A percentile compares a stretch with the other conserved stretches of the same genome.
phyloP scores from a whole-genome alignment of 2,113 vertebrate genomes.

The Calypte anna region DNA sequence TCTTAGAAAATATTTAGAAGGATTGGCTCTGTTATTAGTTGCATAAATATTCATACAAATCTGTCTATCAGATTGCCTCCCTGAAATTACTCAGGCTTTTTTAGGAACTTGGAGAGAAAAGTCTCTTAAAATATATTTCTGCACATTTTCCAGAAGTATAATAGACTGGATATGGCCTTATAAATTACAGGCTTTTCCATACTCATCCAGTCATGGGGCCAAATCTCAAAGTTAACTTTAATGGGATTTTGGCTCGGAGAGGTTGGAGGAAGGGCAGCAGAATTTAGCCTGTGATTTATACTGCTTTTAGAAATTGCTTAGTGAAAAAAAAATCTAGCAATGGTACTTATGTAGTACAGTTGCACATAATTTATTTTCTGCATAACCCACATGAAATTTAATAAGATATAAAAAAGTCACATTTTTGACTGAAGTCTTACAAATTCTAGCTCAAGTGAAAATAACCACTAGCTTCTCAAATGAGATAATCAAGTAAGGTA shows the following conservation, averaged over 20 bases:
- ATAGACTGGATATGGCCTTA: slow-evolving; percentile 69
- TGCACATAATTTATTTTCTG: slow-evolving; percentile 72
- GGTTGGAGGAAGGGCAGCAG: slow-evolving; percentile 60
- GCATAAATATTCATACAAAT: slow-evolving; percentile 66
- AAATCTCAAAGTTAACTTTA: slow-evolving; percentile 69
- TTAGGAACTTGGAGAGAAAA: slow-evolving; percentile 61
- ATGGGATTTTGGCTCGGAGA: slow-evolving; percentile 66
- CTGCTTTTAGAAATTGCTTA: slow-evolving; percentile 57
- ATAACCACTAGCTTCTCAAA: neutral
- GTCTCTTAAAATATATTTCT: slow-evolving; percentile 63
- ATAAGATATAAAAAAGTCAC: slow-evolving; percentile 66
- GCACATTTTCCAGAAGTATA: slow-evolving; percentile 55
- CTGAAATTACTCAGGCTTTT: slow-evolving; percentile 58
- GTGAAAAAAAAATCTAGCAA: slow-evolving; percentile 47
- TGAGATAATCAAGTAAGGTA: slow-evolving; percentile 13
- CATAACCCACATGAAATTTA: slow-evolving; percentile 73
- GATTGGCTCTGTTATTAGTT: slow-evolving; percentile 67
- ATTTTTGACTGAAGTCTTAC: slow-evolving; percentile 65
- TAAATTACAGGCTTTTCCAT: slow-evolving; percentile 71
- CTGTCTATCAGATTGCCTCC: slow-evolving; percentile 50
- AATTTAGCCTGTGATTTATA: slow-evolving; percentile 70
- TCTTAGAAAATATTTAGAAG: slow-evolving; percentile 72
- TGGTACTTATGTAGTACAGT: slow-evolving; percentile 46
- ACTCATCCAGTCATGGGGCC: slow-evolving; percentile 64
- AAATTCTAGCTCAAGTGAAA: slow-evolving; percentile 55